These are phyloP conservation scores for Ceyx cyanopectus DNA, from an alignment of 2,113 vertebrate species.

Conservation along the genomic window DNA sequence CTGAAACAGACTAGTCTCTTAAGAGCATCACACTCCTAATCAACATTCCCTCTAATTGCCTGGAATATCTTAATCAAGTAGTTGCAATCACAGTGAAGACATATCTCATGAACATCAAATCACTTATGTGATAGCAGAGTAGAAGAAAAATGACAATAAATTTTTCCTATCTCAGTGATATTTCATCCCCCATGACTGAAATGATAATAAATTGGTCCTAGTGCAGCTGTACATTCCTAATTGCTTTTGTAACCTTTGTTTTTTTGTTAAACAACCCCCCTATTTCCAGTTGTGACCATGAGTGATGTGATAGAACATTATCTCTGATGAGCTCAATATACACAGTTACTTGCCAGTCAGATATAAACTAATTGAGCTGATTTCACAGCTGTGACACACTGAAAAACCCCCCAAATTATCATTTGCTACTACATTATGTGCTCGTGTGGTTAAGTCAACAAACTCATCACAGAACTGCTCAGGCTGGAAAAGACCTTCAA, in stretches of 20 bases:
- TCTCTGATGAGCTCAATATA: not conserved
- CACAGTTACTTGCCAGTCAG: not conserved
- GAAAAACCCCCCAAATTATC: not conserved
- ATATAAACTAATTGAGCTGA: not conserved
- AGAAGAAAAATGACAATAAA: slow-evolving; percentile 24
- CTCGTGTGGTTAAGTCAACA: not conserved
- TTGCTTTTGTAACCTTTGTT: slow-evolving; percentile 20
- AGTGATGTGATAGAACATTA: not conserved
- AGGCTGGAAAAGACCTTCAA: no score
- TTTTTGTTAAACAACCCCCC: slow-evolving; percentile 9
- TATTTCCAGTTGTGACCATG: not conserved
- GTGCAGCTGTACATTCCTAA: not conserved
- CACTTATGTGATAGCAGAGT: slow-evolving; percentile 1
- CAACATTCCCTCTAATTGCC: slow-evolving; percentile 38
- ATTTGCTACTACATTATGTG: not conserved
- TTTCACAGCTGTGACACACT: not conserved
- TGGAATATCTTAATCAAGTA: slow-evolving; percentile 32
- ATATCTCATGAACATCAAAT: slow-evolving; percentile 35
- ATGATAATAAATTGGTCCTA: slow-evolving; percentile 15
- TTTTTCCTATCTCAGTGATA: slow-evolving; percentile 27
- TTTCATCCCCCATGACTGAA: slow-evolving; percentile 31
- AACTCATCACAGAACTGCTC: not conserved
- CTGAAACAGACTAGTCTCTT: slow-evolving; percentile 26
- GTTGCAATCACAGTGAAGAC: slow-evolving; percentile 60
- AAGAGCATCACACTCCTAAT: slow-evolving; percentile 52